Conservation (phyloP, 2,797 vertebrate species). For the Crax fasciolata region DNA sequence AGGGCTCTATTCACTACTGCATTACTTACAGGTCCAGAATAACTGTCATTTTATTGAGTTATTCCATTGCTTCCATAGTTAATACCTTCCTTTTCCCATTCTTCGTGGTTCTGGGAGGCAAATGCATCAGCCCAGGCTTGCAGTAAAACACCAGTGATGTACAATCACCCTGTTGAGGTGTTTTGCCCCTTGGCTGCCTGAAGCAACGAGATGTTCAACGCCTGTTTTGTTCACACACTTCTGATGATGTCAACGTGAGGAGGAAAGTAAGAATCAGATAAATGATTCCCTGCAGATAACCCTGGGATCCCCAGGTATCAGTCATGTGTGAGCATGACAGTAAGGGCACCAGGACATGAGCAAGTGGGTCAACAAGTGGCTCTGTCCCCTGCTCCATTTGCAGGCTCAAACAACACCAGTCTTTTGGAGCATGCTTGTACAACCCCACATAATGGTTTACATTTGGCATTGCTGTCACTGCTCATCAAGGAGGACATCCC, state of each 20-base stretch:
- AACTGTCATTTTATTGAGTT: neutral
- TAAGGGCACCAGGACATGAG: neutral
- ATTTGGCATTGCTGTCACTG: neutral
- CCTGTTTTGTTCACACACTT: neutral
- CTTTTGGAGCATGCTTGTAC: neutral
- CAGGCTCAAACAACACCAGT: neutral
- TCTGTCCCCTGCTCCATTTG: neutral
- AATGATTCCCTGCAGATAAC: neutral
- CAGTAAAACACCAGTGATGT: fast-evolving
- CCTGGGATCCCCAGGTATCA: neutral
- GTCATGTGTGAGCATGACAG: fast-evolving
- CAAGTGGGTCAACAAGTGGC: neutral
- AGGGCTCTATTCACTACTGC: neutral
- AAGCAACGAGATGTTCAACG: neutral
- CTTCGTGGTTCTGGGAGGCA: neutral
- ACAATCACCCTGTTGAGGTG: fast-evolving
- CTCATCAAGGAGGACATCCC: neutral
- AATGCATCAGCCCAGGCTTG: neutral
- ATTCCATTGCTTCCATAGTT: neutral
- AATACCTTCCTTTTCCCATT: neutral
- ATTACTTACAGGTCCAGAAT: neutral
- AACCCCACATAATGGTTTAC: neutral
- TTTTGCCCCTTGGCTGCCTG: neutral
- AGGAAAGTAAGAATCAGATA: neutral
- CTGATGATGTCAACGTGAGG: neutral